phyloP scores from a whole-genome alignment of 2,797 vertebrate genomes.

The Nasua narica region DNA sequence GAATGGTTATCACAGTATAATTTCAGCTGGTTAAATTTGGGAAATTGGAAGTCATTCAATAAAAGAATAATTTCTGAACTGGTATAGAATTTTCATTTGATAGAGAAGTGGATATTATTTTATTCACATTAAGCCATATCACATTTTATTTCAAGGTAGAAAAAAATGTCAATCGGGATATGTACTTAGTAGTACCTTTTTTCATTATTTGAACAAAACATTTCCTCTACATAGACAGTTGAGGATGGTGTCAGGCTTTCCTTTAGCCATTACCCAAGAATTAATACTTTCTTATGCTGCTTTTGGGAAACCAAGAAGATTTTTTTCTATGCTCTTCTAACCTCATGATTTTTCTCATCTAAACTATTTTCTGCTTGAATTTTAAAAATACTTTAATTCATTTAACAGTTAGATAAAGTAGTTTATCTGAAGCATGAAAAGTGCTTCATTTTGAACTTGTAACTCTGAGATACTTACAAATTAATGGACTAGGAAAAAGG shows the following conservation, averaged over 20 bases:
- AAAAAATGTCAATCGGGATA: slow-evolving; percentile 2
- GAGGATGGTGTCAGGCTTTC: background rate
- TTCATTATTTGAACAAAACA: background rate
- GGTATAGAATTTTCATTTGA: slow-evolving; percentile 42
- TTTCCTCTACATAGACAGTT: background rate
- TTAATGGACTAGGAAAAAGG: background rate
- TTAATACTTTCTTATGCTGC: background rate
- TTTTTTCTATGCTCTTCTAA: background rate
- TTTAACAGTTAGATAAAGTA: background rate
- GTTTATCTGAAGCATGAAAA: background rate
- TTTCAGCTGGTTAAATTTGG: slow-evolving; percentile 58
- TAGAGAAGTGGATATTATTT: slow-evolving; percentile 52
- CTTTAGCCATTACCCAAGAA: background rate
- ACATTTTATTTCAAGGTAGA: slow-evolving; percentile 39
- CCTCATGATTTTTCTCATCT: slow-evolving; percentile 19
- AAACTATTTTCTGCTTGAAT: slow-evolving; percentile 29
- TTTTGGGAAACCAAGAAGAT: background rate
- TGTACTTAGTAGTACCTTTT: background rate
- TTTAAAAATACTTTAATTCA: background rate
- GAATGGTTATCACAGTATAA: slow-evolving; percentile 37
- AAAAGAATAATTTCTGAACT: slow-evolving; percentile 41
- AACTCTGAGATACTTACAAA: background rate
- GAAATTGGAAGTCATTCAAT: slow-evolving; percentile 54
- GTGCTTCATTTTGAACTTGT: slow-evolving; percentile 40
- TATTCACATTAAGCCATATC: slow-evolving; percentile 1